Base-by-base conservation (phyloP, 1,140 invertebrate species). In the Antheraea mylitta region DNA sequence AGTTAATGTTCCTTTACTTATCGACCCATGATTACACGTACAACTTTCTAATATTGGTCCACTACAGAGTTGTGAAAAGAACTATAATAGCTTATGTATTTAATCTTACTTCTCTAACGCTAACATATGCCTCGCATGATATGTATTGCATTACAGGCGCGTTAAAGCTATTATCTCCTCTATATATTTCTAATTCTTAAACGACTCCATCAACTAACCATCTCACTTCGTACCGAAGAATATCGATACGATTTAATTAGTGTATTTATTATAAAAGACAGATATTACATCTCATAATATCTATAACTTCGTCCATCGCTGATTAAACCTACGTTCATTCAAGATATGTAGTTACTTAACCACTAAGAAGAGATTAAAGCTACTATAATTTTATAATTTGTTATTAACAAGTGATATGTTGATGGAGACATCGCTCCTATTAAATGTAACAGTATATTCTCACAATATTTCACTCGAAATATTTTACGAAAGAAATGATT, bases 41-140 rank as follows among this genome's bases (percentile, higher is more conserved):
- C 89, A 91, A 91, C 87, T 91, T 91, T 92, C 89, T 92, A 91
- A 92, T 90, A 92, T 91, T 92, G 90, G 90, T 92, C 90, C 90
- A 80, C 90, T 90, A 91, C 85, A 82, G 80, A 90, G 84, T 92
- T 87, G 82, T 88, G 86, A 90, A 91, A 80, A 82, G 85, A 84
- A 78, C 87, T 90, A 30, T 30, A 2, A 30, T 30, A 89, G 81
- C 86, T 91, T 88, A 89, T 73, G 16, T 53, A 53, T 13, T 83
- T 85, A 87, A 61, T 80, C 81, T 89, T 90, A 92, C 73, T 6
- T 71, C 62, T 61, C 84, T 90, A 89, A 87, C 79, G 81, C 85
- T 91, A 89, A 83, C 84, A 13, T 89, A 89, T 88, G 88, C 84
- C 82, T 86, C 85, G 89, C 88, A 86, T 91, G 89, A 91, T 91